Evolutionary conservation across 37 sponge, comb jelly and placozoan species (phyloP).

Genomic region (Hormiphora californensis): DNA sequence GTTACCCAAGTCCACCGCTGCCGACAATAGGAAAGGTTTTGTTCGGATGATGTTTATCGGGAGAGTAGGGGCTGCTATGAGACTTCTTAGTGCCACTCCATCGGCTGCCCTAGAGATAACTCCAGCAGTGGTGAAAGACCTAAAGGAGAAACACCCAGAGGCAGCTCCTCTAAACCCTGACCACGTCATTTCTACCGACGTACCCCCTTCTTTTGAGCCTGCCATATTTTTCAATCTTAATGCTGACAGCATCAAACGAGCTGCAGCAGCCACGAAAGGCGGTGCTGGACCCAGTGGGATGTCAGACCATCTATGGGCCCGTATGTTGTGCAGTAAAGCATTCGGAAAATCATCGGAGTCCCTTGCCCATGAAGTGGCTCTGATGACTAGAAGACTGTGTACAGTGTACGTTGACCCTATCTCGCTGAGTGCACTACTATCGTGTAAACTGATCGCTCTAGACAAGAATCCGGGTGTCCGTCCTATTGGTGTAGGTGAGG

Average conservation of each 20-base stretch:
- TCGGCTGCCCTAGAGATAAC: neutral
- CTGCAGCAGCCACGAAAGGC: constrained; percentile 55
- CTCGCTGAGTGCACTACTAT: constrained; percentile 25
- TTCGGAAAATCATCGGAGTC: constrained; percentile 50
- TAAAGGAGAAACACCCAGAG: neutral
- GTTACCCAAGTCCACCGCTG: neutral
- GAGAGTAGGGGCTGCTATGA: no score
- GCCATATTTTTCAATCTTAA: constrained; percentile 57
- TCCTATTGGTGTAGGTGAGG: no score
- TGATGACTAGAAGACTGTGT: constrained; percentile 55
- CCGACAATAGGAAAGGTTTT: neutral
- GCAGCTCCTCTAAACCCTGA: neutral
- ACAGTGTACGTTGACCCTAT: constrained; percentile 56
- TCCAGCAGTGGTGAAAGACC: neutral
- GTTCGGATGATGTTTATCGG: no score
- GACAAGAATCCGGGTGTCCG: no score
- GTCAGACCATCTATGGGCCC: constrained; percentile 55
- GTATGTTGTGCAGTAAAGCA: no score
- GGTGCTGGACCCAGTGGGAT: constrained; percentile 60
- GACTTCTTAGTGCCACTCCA: no score
- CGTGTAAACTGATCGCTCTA: no score
- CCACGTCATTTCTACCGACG: neutral
- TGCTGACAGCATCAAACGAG: constrained; percentile 23
- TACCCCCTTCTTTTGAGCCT: constrained; percentile 10
- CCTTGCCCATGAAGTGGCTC: constrained; percentile 58